phyloP scores from a whole-genome alignment of 2,113 vertebrate genomes.

The Python bivittatus region DNA sequence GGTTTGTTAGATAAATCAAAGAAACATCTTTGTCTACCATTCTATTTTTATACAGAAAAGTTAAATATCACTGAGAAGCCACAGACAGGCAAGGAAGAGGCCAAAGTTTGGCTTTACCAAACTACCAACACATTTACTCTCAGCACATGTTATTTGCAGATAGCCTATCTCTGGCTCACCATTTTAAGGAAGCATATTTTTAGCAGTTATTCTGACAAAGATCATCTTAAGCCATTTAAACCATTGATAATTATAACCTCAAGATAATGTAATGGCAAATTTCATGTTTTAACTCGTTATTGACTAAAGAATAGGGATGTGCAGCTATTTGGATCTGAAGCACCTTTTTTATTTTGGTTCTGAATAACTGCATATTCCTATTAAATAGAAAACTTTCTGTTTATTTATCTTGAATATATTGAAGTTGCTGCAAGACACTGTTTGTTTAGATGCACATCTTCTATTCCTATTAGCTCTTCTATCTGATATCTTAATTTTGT shows the following conservation, averaged over 20 bases:
- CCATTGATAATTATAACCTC: not conserved
- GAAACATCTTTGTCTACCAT: not conserved
- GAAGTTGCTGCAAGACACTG: not conserved
- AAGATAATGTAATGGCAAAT: not conserved
- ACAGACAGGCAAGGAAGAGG: not conserved
- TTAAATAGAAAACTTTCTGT: not conserved
- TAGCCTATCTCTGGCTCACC: not conserved
- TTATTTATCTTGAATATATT: not conserved
- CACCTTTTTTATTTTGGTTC: not conserved
- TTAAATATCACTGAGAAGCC: not conserved
- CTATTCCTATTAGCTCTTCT: not conserved
- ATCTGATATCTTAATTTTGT: not conserved
- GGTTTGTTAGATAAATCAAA: not conserved
- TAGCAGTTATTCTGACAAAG: not conserved
- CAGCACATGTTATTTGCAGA: not conserved
- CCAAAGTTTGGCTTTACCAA: not conserved
- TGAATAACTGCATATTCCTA: not conserved
- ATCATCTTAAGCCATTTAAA: not conserved
- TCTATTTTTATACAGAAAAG: not conserved
- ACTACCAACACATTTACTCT: too few relatives aligned
- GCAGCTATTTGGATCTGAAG: not conserved
- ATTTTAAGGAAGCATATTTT: not conserved
- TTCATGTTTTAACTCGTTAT: not conserved
- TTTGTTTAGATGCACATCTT: not conserved
- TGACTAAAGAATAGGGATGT: not conserved